Evolutionary conservation across 2,797 vertebrate species (phyloP), one percentile per base, ranked within the genome.

Genomic region (Sparidentex hasta): DNA sequence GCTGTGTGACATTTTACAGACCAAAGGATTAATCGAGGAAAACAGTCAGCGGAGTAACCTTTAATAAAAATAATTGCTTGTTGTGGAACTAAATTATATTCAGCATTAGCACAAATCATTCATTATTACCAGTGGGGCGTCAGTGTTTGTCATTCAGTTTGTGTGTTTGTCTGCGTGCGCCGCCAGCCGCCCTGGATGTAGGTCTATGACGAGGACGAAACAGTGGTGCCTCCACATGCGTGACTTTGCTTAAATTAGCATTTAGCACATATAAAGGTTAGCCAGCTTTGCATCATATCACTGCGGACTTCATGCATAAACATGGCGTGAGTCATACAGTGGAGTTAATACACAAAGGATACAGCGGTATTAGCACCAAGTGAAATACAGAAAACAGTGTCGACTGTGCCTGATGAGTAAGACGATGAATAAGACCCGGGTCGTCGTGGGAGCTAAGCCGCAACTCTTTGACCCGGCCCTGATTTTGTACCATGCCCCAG

Each of bases 241-340:
- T 44, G 33, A 61, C 47, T 51, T 23, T 44, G 16, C 29, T 48
- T 65, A 25, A 44, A 29, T 63, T 58, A 71, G n/a, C 52, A 54
- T 44, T 56, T 71, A 43, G 21, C 48, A 52, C 55, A 68, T 29
- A 16, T 47, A 55, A 51, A 62, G 67, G 33, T 76, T 51, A 41
- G 23, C 38, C 17, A 54, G 1, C 11, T 38, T 9, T 69, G 1
- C 43, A 44, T 64, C 48, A 48, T 65, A 43, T 80, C 56, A 47
- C 18, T 54, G 46, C 64, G 78, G 65, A 70, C 65, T 65, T 67
- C 65, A 78, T 67, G 48, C 47, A 43, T 63, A 38, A 7, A 57
- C 63, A 58, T 38, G 20, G 47, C 57, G 33, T 56, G 69, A 82
- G 71, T 84, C 77, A 82, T n/a, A 44, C 57, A 38, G 23, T 21